phyloP scores from a whole-genome alignment of 2,797 vertebrate genomes.

The Enteromius thamalakanensis region DNA sequence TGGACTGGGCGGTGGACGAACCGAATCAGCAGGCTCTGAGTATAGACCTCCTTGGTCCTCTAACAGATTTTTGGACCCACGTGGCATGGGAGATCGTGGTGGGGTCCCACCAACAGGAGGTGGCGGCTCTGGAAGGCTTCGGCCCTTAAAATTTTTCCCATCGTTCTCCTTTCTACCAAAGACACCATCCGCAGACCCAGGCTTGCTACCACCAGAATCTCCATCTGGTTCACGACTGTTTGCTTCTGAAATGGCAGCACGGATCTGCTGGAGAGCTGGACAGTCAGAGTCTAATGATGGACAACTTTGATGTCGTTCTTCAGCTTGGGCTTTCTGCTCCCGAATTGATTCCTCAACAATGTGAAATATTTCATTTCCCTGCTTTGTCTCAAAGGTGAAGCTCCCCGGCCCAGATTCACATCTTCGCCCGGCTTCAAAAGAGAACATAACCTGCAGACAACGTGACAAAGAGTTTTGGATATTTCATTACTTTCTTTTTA shows the following conservation, averaged over 20 bases:
- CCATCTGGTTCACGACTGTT: slow-evolving; percentile 75
- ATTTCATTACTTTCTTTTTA: neutral
- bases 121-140: slow-evolving; percentile 79
- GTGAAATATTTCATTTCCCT: slow-evolving; percentile 94
- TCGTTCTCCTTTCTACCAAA: slow-evolving; percentile 67
- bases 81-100: slow-evolving; percentile 68
- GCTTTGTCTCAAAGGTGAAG: slow-evolving; percentile 96
- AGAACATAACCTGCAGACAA: slow-evolving; percentile 93
- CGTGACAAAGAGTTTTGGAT: neutral
- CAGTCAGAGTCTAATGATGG: slow-evolving; percentile 73
- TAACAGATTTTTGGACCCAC: slow-evolving; percentile 56
- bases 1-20: slow-evolving; percentile 72
- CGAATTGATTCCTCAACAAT: slow-evolving; percentile 91
- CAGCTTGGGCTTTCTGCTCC: slow-evolving; percentile 86
- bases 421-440: slow-evolving; percentile 94
- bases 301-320: slow-evolving; percentile 79
- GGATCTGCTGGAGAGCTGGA: slow-evolving; percentile 67
- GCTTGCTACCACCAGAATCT: slow-evolving; percentile 78
- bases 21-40: slow-evolving; percentile 89
- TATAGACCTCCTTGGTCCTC: slow-evolving; percentile 80
- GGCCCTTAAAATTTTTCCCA: slow-evolving; percentile 71
- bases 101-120: slow-evolving; percentile 60
- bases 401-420: slow-evolving; percentile 95
- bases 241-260: slow-evolving; percentile 54
- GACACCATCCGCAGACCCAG: slow-evolving; percentile 74